Evolutionary conservation across 2,797 vertebrate genomes (phyloP).

Genomic region (Labroides dimidiatus): DNA sequence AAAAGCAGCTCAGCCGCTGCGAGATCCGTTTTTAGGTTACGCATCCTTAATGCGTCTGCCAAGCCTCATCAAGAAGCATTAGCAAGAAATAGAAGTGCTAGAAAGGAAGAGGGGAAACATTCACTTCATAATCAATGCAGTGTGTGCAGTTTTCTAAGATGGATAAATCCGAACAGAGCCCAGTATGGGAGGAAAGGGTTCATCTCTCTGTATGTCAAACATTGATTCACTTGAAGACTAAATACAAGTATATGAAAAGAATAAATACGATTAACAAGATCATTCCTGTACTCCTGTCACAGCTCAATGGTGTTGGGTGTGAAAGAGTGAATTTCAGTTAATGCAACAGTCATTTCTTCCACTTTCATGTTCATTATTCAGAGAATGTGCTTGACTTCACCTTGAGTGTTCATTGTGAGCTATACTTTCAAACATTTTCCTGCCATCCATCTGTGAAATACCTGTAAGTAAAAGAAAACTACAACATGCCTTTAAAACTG

Average conservation of each 20-base stretch:
- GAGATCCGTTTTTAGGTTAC: slow-evolving; percentile 52
- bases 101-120: neutral
- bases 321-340: neutral
- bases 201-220: neutral
- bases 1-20: slow-evolving; percentile 42
- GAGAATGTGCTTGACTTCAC: neutral
- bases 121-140: slow-evolving; percentile 42
- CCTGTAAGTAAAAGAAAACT: too few relatives aligned
- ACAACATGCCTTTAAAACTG: too few relatives aligned
- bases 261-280: neutral
- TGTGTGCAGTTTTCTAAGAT: neutral
- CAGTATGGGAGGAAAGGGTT: too few relatives aligned
- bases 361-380: neutral
- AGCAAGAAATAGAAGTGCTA: slow-evolving; percentile 16
- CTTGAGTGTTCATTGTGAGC: too few relatives aligned
- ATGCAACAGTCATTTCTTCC: neutral
- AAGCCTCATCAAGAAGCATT: slow-evolving; percentile 61
- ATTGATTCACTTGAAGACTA: neutral
- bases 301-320: neutral
- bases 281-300: too few relatives aligned
- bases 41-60: slow-evolving; percentile 60
- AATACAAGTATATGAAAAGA: neutral
- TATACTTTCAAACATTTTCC: too few relatives aligned
- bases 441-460: too few relatives aligned
- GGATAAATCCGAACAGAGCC: slow-evolving; percentile 2